phyloP scores from a whole-genome alignment of 1,140 invertebrate species.

The Camponotus floridanus region DNA sequence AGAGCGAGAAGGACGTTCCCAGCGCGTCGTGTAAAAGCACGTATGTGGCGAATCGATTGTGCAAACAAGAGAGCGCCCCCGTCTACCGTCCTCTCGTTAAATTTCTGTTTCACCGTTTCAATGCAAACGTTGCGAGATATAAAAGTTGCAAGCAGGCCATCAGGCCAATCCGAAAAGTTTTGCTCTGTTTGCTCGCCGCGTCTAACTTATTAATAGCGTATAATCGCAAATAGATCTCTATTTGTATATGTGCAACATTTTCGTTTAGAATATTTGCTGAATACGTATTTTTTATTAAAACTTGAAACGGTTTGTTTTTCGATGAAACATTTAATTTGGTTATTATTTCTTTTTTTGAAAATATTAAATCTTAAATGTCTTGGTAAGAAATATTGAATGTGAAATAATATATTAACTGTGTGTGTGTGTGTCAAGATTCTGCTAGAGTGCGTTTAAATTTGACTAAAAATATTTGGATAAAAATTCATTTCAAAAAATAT shows the following conservation, averaged over 20 bases:
- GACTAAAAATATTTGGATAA: slow-evolving; percentile 3
- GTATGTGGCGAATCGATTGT: slow-evolving; percentile 77
- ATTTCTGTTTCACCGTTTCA: slow-evolving; percentile 74
- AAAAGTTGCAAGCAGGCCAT: slow-evolving; percentile 72
- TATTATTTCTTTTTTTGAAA: not conserved
- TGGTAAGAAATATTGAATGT: not conserved
- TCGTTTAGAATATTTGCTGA: not conserved
- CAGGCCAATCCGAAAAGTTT: slow-evolving; percentile 63
- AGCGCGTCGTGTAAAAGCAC: slow-evolving; percentile 74
- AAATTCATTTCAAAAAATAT: not conserved
- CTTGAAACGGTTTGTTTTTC: not conserved
- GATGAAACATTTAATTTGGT: not conserved
- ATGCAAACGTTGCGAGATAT: slow-evolving; percentile 70
- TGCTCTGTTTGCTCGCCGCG: slow-evolving; percentile 36
- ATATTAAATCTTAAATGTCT: not conserved
- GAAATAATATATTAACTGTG: slow-evolving; percentile 5
- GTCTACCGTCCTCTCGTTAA: slow-evolving; percentile 71
- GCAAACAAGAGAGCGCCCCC: slow-evolving; percentile 74
- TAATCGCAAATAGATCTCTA: slow-evolving; percentile 37
- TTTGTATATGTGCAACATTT: not conserved
- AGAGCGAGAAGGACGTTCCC: slow-evolving; percentile 42
- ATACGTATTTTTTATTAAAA: not conserved
- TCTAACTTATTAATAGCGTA: slow-evolving; percentile 56
- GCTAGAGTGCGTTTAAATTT: not conserved
- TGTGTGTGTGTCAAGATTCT: slow-evolving; percentile 5